A percentile compares a stretch with the other conserved stretches of the same genome.
Evolutionary conservation across 2,888 invertebrate genomes (phyloP).

Genomic region (Reticulitermes lucifugus): DNA sequence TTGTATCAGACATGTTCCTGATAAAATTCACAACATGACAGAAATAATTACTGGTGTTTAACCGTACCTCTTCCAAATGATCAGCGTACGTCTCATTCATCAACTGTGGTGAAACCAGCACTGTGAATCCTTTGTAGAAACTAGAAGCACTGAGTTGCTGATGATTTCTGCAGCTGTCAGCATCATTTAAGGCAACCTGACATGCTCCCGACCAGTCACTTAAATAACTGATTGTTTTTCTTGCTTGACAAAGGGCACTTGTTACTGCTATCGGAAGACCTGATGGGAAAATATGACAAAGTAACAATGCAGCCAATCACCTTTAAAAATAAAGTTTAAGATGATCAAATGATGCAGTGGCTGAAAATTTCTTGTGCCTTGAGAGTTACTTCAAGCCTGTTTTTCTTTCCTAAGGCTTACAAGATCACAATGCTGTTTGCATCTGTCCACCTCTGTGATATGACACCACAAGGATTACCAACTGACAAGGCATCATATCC

Average conservation of each 20-base stretch:
- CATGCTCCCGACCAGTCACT: constrained; percentile 46
- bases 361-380: no score
- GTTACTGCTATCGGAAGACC: constrained; percentile 46
- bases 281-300: constrained; percentile 37
- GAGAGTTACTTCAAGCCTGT: no score
- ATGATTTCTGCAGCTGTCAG: constrained; percentile 53
- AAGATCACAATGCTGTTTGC: no score
- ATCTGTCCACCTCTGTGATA: no score
- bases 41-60: background rate
- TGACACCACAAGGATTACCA: no score
- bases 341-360: no score
- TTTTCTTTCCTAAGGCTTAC: no score
- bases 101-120: constrained; percentile 40
- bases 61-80: constrained; percentile 16
- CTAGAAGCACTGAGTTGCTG: constrained; percentile 50
- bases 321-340: no score
- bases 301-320: background rate
- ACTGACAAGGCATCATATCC: no score
- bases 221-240: constrained; percentile 43
- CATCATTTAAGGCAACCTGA: constrained; percentile 1
- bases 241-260: constrained; percentile 40
- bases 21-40: background rate
- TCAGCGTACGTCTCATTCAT: constrained; percentile 16
- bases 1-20: background rate
- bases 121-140: constrained; percentile 38